These are phyloP conservation scores for Lithobates sylvaticus DNA, from an alignment of 2,797 vertebrate genomes.

Conservation along the genomic window DNA sequence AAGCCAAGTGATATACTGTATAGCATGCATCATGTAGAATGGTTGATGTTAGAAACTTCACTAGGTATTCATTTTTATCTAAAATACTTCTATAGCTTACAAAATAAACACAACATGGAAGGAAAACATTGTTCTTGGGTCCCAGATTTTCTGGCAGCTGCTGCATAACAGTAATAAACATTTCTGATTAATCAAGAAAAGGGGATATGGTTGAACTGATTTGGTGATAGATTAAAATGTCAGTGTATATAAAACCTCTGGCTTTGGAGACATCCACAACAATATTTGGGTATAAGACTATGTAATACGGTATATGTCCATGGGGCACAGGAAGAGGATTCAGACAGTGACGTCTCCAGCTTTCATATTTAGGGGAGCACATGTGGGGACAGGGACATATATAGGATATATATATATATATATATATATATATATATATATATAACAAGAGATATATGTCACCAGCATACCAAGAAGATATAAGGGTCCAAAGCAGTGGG, in stretches of 20 bases:
- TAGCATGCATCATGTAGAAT: not conserved
- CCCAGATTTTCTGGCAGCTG: not conserved
- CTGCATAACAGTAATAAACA: not conserved
- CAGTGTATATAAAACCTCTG: not conserved
- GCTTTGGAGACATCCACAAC: not conserved
- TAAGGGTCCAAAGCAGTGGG: too few species aligned
- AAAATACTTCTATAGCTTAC: not conserved
- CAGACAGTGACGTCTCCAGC: too few species aligned
- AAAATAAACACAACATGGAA: not conserved
- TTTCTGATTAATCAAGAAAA: not conserved
- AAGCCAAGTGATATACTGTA: not conserved
- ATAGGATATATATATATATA: too few species aligned
- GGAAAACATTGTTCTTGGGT: not conserved
- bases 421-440: too few species aligned
- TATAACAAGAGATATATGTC: too few species aligned
- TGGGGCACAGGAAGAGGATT: not conserved
- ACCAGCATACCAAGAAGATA: too few species aligned
- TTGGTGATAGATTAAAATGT: constrained; percentile 5
- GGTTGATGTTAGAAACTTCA: too few species aligned
- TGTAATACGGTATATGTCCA: not conserved
- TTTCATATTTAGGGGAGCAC: too few species aligned
- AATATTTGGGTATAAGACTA: not conserved
- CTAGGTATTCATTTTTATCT: not conserved
- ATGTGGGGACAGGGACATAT: too few species aligned
- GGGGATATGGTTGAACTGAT: not conserved